phyloP scores from a whole-genome alignment of 2,888 invertebrate genomes.

The Diaphora mendica region DNA sequence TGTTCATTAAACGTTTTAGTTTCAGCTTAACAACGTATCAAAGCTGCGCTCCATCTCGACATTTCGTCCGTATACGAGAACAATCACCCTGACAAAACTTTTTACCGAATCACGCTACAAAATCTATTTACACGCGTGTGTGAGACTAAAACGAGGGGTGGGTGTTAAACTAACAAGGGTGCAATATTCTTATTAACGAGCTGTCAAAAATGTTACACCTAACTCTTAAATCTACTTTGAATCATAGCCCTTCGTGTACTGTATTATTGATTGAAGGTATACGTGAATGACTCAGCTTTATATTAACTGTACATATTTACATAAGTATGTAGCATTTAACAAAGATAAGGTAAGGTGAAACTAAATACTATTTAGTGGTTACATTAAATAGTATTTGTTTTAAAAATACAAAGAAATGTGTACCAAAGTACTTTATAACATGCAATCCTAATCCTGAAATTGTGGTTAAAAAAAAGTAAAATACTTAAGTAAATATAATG shows the following conservation, averaged over 20 bases:
- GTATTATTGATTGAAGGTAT: constrained; percentile 53
- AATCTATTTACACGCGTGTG: constrained; percentile 69
- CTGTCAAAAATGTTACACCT: constrained; percentile 76
- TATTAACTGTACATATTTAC: constrained; percentile 20
- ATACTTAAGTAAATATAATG: neutral
- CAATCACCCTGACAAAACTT: constrained; percentile 30
- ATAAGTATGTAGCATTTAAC: neutral
- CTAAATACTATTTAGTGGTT: neutral
- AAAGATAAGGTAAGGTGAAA: neutral
- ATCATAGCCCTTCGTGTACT: constrained; percentile 63
- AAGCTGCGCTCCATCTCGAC: neutral
- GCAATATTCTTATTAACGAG: constrained; percentile 80
- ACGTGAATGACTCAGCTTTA: constrained; percentile 41
- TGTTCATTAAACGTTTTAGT: neutral
- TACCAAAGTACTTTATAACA: neutral
- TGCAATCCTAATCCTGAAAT: neutral
- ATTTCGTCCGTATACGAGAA: neutral
- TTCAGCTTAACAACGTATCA: neutral
- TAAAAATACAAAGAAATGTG: neutral
- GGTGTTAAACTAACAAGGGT: constrained; percentile 81
- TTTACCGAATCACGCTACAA: constrained; percentile 44
- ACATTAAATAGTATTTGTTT: neutral
- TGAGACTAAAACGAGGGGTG: constrained; percentile 69
- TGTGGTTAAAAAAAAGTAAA: neutral
- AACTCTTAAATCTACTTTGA: constrained; percentile 74